Evolutionary conservation across 2,113 vertebrate species (phyloP).

Genomic region (Nymphicus hollandicus): DNA sequence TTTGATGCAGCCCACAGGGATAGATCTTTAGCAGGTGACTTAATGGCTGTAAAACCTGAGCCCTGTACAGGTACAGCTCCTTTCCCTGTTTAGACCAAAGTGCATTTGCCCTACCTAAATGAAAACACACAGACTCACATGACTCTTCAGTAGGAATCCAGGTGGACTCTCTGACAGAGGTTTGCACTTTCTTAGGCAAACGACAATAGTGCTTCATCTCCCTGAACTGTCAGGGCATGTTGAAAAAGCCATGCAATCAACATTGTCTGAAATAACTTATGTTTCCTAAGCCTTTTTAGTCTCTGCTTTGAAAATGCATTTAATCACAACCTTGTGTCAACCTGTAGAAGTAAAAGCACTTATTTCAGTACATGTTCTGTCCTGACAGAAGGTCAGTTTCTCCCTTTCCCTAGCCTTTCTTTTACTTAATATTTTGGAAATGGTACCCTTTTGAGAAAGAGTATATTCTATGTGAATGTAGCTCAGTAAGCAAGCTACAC

Average conservation of each 20-base stretch:
- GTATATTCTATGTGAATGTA: fast-evolving
- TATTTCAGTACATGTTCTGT: background rate
- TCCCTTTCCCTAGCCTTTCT: background rate
- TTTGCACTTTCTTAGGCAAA: background rate
- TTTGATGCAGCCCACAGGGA: background rate
- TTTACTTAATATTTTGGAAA: background rate
- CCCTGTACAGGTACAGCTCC: background rate
- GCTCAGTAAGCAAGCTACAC: background rate
- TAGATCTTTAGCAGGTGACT: background rate
- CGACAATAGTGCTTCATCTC: background rate
- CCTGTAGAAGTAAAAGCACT: background rate
- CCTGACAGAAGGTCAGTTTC: background rate
- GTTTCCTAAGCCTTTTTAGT: background rate
- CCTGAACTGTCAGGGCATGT: background rate
- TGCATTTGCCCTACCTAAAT: background rate
- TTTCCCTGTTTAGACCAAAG: background rate
- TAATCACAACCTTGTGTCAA: background rate
- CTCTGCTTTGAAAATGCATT: background rate
- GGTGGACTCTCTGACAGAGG: background rate
- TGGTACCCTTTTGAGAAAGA: background rate
- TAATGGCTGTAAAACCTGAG: background rate
- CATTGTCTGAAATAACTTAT: background rate
- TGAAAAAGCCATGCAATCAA: background rate
- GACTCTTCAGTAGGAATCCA: background rate
- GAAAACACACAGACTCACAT: background rate